phyloP scores from a whole-genome alignment of 1,140 invertebrate genomes.

The Metopolophium dirhodum region DNA sequence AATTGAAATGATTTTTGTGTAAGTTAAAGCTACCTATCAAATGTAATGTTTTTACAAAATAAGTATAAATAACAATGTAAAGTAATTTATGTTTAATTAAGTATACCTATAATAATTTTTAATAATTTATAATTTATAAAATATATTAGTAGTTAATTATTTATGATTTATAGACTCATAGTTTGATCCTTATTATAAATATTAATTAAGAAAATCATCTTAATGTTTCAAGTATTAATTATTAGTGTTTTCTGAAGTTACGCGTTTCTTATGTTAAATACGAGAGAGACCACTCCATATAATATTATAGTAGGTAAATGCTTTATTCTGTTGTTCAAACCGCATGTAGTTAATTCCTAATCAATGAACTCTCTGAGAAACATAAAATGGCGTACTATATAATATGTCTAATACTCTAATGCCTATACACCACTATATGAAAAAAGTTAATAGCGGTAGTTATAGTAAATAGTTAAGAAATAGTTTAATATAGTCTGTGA shows the following conservation, averaged over 20 bases:
- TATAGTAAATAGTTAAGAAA: too few species aligned
- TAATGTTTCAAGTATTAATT: background rate
- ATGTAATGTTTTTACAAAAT: background rate
- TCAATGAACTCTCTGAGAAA: too few species aligned
- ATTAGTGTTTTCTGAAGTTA: background rate
- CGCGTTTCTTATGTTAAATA: too few species aligned
- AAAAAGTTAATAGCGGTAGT: too few species aligned
- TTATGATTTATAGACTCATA: background rate
- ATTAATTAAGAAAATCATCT: background rate
- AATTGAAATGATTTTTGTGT: background rate
- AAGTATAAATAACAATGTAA: background rate
- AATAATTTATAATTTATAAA: background rate
- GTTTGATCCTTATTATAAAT: background rate
- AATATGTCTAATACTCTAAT: too few species aligned
- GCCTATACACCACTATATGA: too few species aligned
- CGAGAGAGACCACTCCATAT: too few species aligned
- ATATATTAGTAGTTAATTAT: background rate
- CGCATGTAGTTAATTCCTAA: too few species aligned
- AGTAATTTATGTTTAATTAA: background rate
- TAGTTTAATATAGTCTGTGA: too few species aligned
- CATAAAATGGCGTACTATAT: too few species aligned
- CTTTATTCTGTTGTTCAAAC: too few species aligned
- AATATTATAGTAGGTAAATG: too few species aligned
- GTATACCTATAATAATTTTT: background rate
- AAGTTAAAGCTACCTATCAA: background rate